A percentile compares a stretch with the other conserved stretches of the same genome.
Evolutionary conservation across 2,888 invertebrate genomes (phyloP).

Genomic region (Neria commutata): DNA sequence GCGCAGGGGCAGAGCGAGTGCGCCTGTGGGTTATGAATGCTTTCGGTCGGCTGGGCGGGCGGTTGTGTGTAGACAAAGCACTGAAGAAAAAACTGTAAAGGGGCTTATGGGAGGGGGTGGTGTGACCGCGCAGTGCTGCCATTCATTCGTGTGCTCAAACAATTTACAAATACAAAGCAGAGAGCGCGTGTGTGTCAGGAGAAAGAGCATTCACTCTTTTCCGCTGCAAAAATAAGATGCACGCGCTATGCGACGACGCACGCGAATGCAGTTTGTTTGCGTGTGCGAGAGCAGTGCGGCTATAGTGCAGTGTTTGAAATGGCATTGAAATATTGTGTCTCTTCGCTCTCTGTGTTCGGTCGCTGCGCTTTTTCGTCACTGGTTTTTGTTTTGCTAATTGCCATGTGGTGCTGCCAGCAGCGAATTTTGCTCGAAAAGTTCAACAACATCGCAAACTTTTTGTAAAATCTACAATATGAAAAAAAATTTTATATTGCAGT

Average conservation of each 20-base stretch:
- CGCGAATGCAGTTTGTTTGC: neutral
- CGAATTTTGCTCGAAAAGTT: no score
- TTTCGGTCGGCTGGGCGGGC: neutral
- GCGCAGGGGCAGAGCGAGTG: neutral
- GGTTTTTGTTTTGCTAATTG: neutral
- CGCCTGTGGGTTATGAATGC: neutral
- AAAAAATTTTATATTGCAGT: neutral
- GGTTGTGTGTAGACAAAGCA: no score
- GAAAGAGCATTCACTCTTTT: no score
- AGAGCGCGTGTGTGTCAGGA: no score
- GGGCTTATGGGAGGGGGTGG: no score
- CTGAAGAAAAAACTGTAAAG: no score
- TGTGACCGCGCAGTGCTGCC: no score
- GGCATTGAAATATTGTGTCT: constrained; percentile 3
- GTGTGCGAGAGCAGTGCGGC: neutral
- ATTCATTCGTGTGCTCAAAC: neutral
- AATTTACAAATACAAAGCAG: no score
- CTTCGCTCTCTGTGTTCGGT: no score
- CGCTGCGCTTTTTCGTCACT: neutral
- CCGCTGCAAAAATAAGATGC: neutral
- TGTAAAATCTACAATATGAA: neutral
- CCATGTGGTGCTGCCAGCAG: neutral
- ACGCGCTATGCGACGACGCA: neutral
- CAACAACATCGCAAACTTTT: no score
- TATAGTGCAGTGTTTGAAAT: neutral